Base-by-base conservation (phyloP, 2,888 invertebrate genomes). In the Athalia circularis region DNA sequence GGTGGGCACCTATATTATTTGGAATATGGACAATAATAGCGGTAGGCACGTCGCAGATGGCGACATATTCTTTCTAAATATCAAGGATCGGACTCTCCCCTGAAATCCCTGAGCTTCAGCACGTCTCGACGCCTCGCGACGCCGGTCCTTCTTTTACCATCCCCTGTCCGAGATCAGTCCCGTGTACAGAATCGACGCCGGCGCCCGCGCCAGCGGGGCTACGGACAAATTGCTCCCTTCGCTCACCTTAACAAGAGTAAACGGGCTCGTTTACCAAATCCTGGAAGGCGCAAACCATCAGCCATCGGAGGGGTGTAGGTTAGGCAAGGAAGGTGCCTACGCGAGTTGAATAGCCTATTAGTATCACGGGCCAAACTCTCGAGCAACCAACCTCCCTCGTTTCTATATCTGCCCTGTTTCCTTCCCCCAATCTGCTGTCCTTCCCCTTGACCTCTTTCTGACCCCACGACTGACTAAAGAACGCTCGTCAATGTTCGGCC, bases 241-340 rank as follows among this genome's bases (percentile, higher is more conserved):
- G 82, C 80, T 84, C 81, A 80, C 82, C 83, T 85, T 85, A 85
- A 85, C 83, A 80, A 85, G 82, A 84, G 85, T 84, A 84, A 85
- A 85, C 81, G 85, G 80, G 81, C 82, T 81, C 85, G 81, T 84
- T 85, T 82, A 78, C 81, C 76, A 79, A 84, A 82, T 84, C 83
- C 84, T 80, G 79, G 78, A 62, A 78, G 79, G 80, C 72, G 62
- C 48, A 54, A 48, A 45, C 52, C 54, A 64, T 52, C 70, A 72
- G 64, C 72, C 45, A 77, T 78, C 70, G 64, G 77, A 13, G 52
- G 77, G 52, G 77, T 65, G 45, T 52, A 67, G 59, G 65, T 61
- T 61, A 61, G 62, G 59, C 59, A 50, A 74, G 78, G 64, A 68
- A 72, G 62, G 64, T 61, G 67, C 76, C 68, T 77, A 77, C 76